A percentile compares a stretch with the other conserved stretches of the same genome.
These are phyloP conservation scores for Sphaerodactylus townsendi DNA, from an alignment of 2,113 vertebrate genomes.

Conservation along the genomic window DNA sequence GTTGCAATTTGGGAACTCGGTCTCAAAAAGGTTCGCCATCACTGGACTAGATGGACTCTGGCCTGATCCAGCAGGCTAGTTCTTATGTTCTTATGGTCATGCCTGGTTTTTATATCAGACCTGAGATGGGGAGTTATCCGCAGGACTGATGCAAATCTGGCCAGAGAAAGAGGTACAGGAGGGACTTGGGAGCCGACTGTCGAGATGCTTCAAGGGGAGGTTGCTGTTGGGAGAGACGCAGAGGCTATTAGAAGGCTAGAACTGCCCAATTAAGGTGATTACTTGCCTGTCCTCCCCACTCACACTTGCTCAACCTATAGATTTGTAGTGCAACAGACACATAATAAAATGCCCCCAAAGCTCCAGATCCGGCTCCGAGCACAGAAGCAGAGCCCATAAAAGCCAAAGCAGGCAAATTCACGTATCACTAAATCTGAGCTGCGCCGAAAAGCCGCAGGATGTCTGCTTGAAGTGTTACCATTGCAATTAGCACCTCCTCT, in stretches of 20 bases:
- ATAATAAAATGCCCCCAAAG: background rate
- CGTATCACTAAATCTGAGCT: conserved; percentile 16
- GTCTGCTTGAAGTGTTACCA: background rate
- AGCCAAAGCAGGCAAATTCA: background rate
- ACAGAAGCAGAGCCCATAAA: background rate
- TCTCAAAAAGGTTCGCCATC: too few relatives aligned
- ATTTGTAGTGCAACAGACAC: background rate
- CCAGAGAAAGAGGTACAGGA: background rate
- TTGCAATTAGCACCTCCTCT: background rate
- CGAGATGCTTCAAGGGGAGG: background rate
- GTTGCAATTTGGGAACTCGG: too few relatives aligned
- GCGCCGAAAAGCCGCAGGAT: background rate
- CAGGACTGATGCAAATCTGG: background rate
- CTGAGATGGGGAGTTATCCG: background rate
- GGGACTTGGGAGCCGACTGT: background rate
- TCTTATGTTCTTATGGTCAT: too few relatives aligned
- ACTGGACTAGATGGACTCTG: too few relatives aligned
- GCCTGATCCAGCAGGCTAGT: too few relatives aligned
- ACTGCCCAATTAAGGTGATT: too few relatives aligned
- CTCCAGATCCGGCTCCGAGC: background rate
- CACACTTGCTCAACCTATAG: background rate
- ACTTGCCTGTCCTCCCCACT: too few relatives aligned
- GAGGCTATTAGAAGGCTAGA: background rate
- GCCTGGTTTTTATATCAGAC: background rate
- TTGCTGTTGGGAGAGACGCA: too few relatives aligned